Conservation (phyloP, 2,888 invertebrate species). For the Eudemis profundana region DNA sequence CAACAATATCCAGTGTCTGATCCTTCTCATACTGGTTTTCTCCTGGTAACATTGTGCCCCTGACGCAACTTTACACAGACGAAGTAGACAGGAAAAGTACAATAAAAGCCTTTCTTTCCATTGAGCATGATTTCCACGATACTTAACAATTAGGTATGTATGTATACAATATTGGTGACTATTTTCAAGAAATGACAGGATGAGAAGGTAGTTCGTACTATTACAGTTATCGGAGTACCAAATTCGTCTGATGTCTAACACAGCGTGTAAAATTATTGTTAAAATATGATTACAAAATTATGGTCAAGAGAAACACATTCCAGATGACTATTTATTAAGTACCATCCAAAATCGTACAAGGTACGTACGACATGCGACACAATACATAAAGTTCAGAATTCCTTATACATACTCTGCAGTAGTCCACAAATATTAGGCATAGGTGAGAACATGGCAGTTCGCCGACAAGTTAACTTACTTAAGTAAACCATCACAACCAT, state of each 20-base stretch:
- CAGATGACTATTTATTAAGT: constrained; percentile 62
- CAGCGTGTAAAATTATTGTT: constrained; percentile 52
- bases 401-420: constrained; percentile 39
- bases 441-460: constrained; percentile 69
- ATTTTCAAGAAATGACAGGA: constrained; percentile 74
- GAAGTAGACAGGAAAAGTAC: constrained; percentile 33
- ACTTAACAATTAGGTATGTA: constrained; percentile 38
- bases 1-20: neutral
- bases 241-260: constrained; percentile 53
- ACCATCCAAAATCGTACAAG: constrained; percentile 59
- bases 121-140: constrained; percentile 42
- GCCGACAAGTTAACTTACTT: constrained; percentile 82
- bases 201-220: constrained; percentile 55
- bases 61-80: constrained; percentile 13
- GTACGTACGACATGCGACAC: constrained; percentile 53
- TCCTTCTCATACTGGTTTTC: neutral
- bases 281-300: constrained; percentile 47
- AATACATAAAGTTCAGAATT: constrained; percentile 50
- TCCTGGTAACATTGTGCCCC: constrained; percentile 19
- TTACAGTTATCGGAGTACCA: constrained; percentile 70
- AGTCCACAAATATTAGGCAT: constrained; percentile 59
- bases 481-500: constrained; percentile 85
- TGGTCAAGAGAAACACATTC: constrained; percentile 40
- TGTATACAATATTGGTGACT: constrained; percentile 47
- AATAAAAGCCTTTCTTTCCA: constrained; percentile 41